These are phyloP conservation scores for Hybognathus amarus DNA, from an alignment of 2,797 vertebrate genomes.

Conservation along the genomic window DNA sequence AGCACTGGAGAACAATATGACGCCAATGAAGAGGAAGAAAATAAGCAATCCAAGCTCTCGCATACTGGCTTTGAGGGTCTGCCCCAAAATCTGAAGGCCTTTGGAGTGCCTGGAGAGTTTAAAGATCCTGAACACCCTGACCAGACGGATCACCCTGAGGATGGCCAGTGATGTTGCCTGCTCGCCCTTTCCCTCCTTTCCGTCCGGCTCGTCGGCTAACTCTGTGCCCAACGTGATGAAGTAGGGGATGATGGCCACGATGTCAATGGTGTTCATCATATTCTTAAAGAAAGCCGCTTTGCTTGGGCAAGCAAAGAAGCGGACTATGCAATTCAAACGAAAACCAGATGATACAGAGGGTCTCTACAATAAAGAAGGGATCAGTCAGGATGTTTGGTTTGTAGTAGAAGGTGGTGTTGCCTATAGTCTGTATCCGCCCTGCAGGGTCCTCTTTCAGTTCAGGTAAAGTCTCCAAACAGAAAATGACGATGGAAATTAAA, in stretches of 20 bases:
- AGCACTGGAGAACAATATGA: slow-evolving; percentile 98
- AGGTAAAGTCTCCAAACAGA: slow-evolving; percentile 97
- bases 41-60: slow-evolving; percentile 97
- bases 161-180: slow-evolving; percentile 99
- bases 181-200: slow-evolving; percentile 88
- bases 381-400: slow-evolving; percentile 94
- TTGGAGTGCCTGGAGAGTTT: slow-evolving; percentile 99
- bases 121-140: slow-evolving; percentile 99
- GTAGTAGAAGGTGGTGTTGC: slow-evolving; percentile 87
- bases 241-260: slow-evolving; percentile 98
- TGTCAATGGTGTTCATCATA: slow-evolving; percentile 99
- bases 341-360: slow-evolving; percentile 99
- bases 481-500: slow-evolving; percentile 98
- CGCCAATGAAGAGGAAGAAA: slow-evolving; percentile 99
- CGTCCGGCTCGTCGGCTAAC: slow-evolving; percentile 90
- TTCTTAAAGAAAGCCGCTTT: slow-evolving; percentile 99
- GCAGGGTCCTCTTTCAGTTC: slow-evolving; percentile 89
- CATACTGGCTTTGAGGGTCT: slow-evolving; percentile 99
- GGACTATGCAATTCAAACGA: slow-evolving; percentile 97
- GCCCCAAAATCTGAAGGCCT: slow-evolving; percentile 98
- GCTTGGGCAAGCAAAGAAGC: slow-evolving; percentile 96
- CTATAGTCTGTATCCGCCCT: slow-evolving; percentile 74
- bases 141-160: slow-evolving; percentile 98
- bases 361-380: slow-evolving; percentile 97
- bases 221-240: slow-evolving; percentile 98